Conservation (phyloP, 2,113 vertebrate genomes). For the Turdus rufiventris region DNA sequence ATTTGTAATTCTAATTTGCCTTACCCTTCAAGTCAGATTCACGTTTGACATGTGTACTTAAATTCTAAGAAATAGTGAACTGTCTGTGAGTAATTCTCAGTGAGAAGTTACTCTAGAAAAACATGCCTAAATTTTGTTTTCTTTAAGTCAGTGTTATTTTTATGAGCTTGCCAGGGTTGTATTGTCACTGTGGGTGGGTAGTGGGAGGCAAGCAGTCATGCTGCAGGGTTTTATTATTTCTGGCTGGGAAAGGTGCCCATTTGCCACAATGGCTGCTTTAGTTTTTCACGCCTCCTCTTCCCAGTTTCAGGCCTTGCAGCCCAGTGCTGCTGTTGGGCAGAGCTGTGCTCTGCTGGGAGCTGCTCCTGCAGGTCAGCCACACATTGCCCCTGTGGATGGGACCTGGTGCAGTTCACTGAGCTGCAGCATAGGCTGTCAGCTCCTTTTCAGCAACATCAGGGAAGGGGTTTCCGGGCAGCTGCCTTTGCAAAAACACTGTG, state of each 20-base stretch:
- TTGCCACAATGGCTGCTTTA: constrained; percentile 2
- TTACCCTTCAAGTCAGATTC: not conserved
- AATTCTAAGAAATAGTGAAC: not conserved
- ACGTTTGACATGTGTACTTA: not conserved
- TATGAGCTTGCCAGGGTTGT: not conserved
- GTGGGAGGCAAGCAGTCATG: constrained; percentile 7
- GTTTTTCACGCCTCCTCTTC: not conserved
- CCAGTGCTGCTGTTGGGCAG: not conserved
- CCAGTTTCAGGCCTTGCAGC: not conserved
- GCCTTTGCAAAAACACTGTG: not conserved
- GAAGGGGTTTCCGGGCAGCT: not conserved
- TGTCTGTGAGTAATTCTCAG: not conserved
- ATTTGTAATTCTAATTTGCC: constrained; percentile 1
- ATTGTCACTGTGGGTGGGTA: not conserved
- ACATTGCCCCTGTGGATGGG: not conserved
- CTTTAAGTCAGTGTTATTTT: not conserved
- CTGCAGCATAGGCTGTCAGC: not conserved
- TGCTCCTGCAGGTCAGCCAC: not conserved
- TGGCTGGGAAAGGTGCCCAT: constrained; percentile 39
- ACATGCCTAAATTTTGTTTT: not conserved
- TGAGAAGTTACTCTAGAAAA: constrained; percentile 1
- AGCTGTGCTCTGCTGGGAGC: not conserved
- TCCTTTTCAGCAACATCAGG: not conserved
- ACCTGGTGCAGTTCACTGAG: not conserved
- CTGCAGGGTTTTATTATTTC: constrained; percentile 28